Evolutionary conservation across 1,140 invertebrate genomes (phyloP), one percentile per base, ranked within the genome.

Genomic region (Micrasema minimum): DNA sequence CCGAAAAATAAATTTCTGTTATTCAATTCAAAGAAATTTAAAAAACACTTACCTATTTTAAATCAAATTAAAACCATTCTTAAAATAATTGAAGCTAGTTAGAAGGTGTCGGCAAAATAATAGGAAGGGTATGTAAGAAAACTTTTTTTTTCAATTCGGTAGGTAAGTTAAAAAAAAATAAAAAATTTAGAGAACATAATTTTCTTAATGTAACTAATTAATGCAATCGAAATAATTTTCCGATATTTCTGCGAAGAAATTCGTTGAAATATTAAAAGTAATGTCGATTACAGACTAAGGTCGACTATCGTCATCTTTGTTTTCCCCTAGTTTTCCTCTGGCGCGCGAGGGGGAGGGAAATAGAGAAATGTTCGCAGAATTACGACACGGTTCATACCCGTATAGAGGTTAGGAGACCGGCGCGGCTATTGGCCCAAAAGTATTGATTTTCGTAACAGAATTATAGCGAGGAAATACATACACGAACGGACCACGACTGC

Each of bases 401-500:
- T 73, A 74, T 74, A 48, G 67, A 74, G 72, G 72, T 74, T 74
- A 74, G 72, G 62, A 64, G 55, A 74, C 72, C 72, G 72, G 46
- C 66, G 59, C 71, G 71, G 72, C 72, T 74, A 74, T 74, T 74
- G 72, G 71, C 72, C 72, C 62, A 45, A 48, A 65, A 38, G 57
- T 70, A 70, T 70, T 70, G 69, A 70, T 70, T 70, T 70, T 70
- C 53, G 59, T 70, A 61, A 61, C 59, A 64, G 51, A 31, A 70
- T 70, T 70, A 64, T 26, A 35, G 46, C 53, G 50, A 48, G 31
- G 46, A 55, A 57, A 64, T 31, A 65, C 35, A 31, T 51, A 35
- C 38, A 69, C 66, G 68, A 57, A 69, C 66, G 59, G 66, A 61
- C 59, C 62, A 59, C 55, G 62, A 66, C 22, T 37, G 37, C 37